Evolutionary conservation across 2,113 vertebrate genomes (phyloP), one percentile per base, ranked within the genome.

Genomic region (Silurus asotus): DNA sequence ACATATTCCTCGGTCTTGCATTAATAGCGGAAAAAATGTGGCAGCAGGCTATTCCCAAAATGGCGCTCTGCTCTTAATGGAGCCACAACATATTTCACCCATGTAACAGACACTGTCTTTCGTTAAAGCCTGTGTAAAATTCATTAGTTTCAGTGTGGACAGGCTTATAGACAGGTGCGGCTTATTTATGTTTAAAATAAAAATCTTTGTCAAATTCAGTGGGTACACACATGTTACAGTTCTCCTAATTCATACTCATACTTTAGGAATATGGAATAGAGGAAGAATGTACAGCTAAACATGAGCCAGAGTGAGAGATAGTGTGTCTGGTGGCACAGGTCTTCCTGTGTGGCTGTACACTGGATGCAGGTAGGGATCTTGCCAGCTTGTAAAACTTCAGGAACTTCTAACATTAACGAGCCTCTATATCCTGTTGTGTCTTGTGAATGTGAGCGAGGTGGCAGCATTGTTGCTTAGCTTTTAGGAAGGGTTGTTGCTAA

Each of bases 331-430:
- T 79, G 17, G 77, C 64, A 10, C 69, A 77, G 80, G 67, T 62
- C 76, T 25, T 86, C 49, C 79, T 48, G 82, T 82, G 76, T 77
- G 49, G 83, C 74, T 61, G 75, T 61, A 51, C 86, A 83, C 62
- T 62, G 53, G 81, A 82, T 87, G 75, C 85, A 87, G 59, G 4
- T 11, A 51, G 85, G 87, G 64, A 79, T 87, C 86, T 86, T 67
- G 78, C 88, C 78, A 83, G 80, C 87, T 87, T 90, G 89, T 91
- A 89, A 91, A 90, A 87, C 17, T 91, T 91, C 87, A 89, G 64
- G 75, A 85, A 87, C 86, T 75, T 83, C 85, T 84, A 85, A 86
- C 80, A 83, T 74, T 74, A 86, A 83, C 74, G 75, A 79, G 83
- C 65, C 77, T 83, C 85, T 89, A 82, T 86, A 74, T 86, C 58